Evolutionary conservation across 2,888 invertebrate genomes (phyloP), one percentile per base, ranked within the genome.

Genomic region (Phalera bucephala): DNA sequence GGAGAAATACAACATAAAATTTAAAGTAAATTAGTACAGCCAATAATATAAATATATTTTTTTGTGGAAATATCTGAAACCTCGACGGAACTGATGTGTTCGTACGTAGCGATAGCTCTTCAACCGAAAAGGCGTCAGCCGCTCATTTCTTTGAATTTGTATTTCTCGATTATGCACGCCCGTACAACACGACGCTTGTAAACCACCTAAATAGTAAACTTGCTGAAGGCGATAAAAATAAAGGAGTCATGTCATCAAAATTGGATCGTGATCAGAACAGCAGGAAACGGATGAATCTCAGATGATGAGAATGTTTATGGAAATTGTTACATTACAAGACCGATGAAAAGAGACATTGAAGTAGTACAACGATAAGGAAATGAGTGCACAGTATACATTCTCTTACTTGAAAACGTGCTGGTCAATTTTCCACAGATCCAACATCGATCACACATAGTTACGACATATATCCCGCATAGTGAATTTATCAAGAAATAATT

Each of bases 101-200:
- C 13, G 9, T 33, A 15, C 58, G 58, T 43, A 43, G 60, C 68
- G 67, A 42, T 52, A 57, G 70, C 73, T 72, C 71, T 69, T 65
- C 69, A 40, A 69, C 68, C 49, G 15, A 31, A 33, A 15, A 32
- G 34, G 37, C 40, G 29, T 22, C 7, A 15, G 11, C 2, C n/a
- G 8, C 8, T 5, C 5, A 21, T 21, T n/a, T 28, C 10, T 9
- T 13, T 11, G 2, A 25, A 7, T 7, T 6, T 2, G 11, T 12
- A 12, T 7, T n/a, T n/a, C n/a, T n/a, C n/a, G n/a, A n/a, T n/a
- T n/a, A n/a, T 25, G 4, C 5, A 14, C 28, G 15, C 15, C 14
- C 14, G n/a, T n/a, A n/a, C n/a, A n/a, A n/a, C n/a, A n/a, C n/a
- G n/a, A n/a, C n/a, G n/a, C n/a, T n/a, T n/a, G n/a, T n/a, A n/a